Percentiles rank a stretch among this genome's conserved stretches.
These are phyloP conservation scores for Clostera curtula DNA, from an alignment of 2,888 invertebrate species.

Conservation along the genomic window DNA sequence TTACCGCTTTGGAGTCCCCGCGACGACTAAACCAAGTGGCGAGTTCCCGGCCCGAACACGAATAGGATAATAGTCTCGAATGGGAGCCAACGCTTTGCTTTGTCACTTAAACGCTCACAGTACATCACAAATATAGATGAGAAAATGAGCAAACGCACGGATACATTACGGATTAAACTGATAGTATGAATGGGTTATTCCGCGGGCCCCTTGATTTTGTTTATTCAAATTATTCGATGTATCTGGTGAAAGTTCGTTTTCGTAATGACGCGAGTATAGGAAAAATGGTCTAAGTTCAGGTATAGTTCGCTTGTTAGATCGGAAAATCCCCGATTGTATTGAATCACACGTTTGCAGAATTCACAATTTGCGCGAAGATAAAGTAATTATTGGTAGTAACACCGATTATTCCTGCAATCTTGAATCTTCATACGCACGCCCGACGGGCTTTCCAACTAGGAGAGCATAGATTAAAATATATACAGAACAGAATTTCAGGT, in stretches of 20 bases:
- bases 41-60: constrained; percentile 66
- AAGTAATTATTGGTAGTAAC: constrained; percentile 18
- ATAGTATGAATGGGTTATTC: constrained; percentile 42
- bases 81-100: constrained; percentile 63
- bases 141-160: constrained; percentile 53
- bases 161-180: constrained; percentile 52
- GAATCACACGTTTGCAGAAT: constrained; percentile 44
- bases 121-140: constrained; percentile 53
- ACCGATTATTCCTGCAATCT: no score
- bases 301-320: constrained; percentile 22
- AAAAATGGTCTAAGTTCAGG: constrained; percentile 28
- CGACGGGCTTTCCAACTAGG: constrained; percentile 36
- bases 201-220: constrained; percentile 41
- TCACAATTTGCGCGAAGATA: constrained; percentile 52
- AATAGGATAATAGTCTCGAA: constrained; percentile 68
- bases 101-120: constrained; percentile 66
- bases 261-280: constrained; percentile 26
- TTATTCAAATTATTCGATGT: constrained; percentile 65
- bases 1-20: constrained; percentile 71
- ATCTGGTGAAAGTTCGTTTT: constrained; percentile 60
- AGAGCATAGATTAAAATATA: constrained; percentile 42
- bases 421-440: constrained; percentile 19
- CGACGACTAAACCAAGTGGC: constrained; percentile 64
- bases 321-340: constrained; percentile 36
- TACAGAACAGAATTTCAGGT: not conserved